Evolutionary conservation across 2,797 vertebrate genomes (phyloP), one percentile per base, ranked within the genome.

Genomic region (Acridotheres tristis): DNA sequence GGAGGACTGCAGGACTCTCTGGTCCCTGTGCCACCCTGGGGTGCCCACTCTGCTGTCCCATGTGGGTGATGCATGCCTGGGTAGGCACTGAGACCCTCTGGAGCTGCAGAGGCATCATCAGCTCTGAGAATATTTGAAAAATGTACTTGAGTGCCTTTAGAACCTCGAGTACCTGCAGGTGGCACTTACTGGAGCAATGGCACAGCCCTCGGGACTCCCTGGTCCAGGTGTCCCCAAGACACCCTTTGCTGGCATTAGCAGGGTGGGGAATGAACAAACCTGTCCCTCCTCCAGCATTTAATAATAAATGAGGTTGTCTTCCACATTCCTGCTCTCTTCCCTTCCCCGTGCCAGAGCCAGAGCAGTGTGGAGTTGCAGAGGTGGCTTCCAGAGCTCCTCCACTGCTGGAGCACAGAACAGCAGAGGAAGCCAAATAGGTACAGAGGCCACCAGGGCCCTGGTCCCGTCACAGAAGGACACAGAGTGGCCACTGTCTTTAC

Each of bases 91-190:
- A 75, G 40, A n/a, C 30, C 11, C 53, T 50, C 25, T 8, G 2
- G 18, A 16, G 19, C 3, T 1, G 19, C 11, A 38, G 66, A 68
- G 22, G 27, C 12, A 6, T 69, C 88, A 62, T 10, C 6, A 1
- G 13, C 63, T 59, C 53, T 12, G 55, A 69, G 63, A 82, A 69
- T n/a, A 84, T 90, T 53, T 69, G 29, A 79, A 82, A 95, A 93
- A 95, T 88, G 62, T 45, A 63, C 66, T 88, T 45, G 34, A 67
- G 13, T 48, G 59, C 67, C 34, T 7, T 27, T 62, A 62, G 62
- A 86, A 57, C 48, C 58, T 84, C 0, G 0, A 91, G 82, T 36
- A 47, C 63, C 63, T 0, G 0, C 67, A 53, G 53, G 43, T 79
- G 34, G 58, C 76, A 40, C 47, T 80, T 34, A 36, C 40, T 4